These are phyloP conservation scores for Blera fallax DNA, from an alignment of 2,888 invertebrate species.

Conservation along the genomic window DNA sequence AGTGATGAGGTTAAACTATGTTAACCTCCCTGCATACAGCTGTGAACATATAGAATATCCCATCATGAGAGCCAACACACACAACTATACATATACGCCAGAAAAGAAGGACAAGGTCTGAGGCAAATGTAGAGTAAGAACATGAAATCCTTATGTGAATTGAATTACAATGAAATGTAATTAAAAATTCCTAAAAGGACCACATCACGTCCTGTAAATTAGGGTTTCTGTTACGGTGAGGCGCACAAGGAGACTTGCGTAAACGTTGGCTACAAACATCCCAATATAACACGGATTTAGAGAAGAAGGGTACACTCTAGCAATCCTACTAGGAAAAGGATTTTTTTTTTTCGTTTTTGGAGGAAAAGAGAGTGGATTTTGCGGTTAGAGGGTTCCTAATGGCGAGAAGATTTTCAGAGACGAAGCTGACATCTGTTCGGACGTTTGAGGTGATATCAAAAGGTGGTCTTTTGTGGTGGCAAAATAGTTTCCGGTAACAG, in stretches of 20 bases:
- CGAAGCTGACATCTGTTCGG: slow-evolving; percentile 41
- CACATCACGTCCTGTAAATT: slow-evolving; percentile 61
- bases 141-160: slow-evolving; percentile 53
- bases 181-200: slow-evolving; percentile 63
- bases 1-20: slow-evolving; percentile 41
- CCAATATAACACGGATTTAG: slow-evolving; percentile 8
- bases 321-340: not conserved
- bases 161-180: slow-evolving; percentile 61
- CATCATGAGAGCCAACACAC: not conserved
- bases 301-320: slow-evolving; percentile 5
- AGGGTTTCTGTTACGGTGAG: slow-evolving; percentile 42
- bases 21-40: not conserved
- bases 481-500: slow-evolving; percentile 58
- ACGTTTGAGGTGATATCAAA: slow-evolving; percentile 42
- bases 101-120: slow-evolving; percentile 12
- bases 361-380: slow-evolving; percentile 23
- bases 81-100: not conserved
- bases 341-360: not conserved
- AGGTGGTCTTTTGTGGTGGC: slow-evolving; percentile 36
- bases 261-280: slow-evolving; percentile 15
- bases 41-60: not conserved
- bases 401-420: slow-evolving; percentile 37
- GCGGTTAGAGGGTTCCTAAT: slow-evolving; percentile 35
- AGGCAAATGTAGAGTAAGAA: not conserved
- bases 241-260: slow-evolving; percentile 22